These are phyloP conservation scores for Pseudomyrmex flavicornis DNA, from an alignment of 1,140 invertebrate species.

Conservation along the genomic window DNA sequence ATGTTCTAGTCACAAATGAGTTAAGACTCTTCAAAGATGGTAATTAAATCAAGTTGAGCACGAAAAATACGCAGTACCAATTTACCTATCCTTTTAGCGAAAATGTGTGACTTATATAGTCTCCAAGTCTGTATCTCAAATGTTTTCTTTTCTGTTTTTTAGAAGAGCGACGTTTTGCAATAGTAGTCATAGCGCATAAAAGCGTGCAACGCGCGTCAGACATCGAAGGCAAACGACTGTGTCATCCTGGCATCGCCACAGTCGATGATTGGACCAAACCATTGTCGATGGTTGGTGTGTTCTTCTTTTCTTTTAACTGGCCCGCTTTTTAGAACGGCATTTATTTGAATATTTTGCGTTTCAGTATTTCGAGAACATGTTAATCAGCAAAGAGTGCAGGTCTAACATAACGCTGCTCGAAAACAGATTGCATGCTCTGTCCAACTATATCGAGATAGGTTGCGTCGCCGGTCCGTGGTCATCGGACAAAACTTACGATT, in stretches of 20 bases:
- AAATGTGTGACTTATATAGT: neutral
- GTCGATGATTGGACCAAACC: constrained; percentile 89
- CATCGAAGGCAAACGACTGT: constrained; percentile 89
- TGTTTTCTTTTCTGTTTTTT: constrained; percentile 64
- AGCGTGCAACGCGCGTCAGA: constrained; percentile 87
- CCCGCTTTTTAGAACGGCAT: neutral
- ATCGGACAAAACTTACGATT: constrained; percentile 87
- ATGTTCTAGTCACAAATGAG: constrained; percentile 90
- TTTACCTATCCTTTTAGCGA: neutral
- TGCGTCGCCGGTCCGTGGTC: constrained; percentile 94
- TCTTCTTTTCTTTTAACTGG: neutral
- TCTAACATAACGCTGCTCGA: constrained; percentile 88
- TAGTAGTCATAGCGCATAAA: constrained; percentile 90
- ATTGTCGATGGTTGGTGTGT: constrained; percentile 87
- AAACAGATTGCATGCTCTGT: constrained; percentile 89
- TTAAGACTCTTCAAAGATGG: constrained; percentile 82
- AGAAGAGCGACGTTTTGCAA: constrained; percentile 88
- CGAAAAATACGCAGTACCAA: neutral
- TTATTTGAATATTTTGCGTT: constrained; percentile 2
- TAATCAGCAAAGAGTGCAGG: constrained; percentile 89
- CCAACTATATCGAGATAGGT: constrained; percentile 89
- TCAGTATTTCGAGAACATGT: constrained; percentile 90
- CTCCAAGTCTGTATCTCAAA: neutral
- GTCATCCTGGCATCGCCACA: constrained; percentile 90
- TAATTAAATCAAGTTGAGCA: constrained; percentile 50